Conservation (phyloP, 1,140 invertebrate species). For the Macrocentrus cingulum region DNA sequence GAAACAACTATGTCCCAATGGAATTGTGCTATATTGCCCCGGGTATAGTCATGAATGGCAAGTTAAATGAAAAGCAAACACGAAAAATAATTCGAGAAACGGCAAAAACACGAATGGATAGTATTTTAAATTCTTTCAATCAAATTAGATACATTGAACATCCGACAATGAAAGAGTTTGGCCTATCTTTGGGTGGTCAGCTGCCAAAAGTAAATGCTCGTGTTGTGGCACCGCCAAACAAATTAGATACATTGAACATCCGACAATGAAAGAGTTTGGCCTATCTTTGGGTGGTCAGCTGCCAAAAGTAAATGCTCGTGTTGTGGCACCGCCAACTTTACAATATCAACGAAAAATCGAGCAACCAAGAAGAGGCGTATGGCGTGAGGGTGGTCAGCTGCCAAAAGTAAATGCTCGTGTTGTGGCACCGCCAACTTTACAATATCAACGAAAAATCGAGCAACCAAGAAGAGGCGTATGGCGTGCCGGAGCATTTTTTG, state of each 20-base stretch:
- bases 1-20: too few relatives aligned
- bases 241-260: slow-evolving; percentile 59
- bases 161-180: slow-evolving; percentile 62
- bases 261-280: slow-evolving; percentile 63
- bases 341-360: slow-evolving; percentile 49
- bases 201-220: slow-evolving; percentile 64
- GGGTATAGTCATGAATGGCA: slow-evolving; percentile 64
- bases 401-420: slow-evolving; percentile 62
- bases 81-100: slow-evolving; percentile 66
- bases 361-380: slow-evolving; percentile 48
- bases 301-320: slow-evolving; percentile 60
- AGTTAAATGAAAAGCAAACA: slow-evolving; percentile 64
- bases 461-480: slow-evolving; percentile 52
- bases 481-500: slow-evolving; percentile 44
- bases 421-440: slow-evolving; percentile 60
- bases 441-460: slow-evolving; percentile 48
- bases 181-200: slow-evolving; percentile 56
- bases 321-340: slow-evolving; percentile 61
- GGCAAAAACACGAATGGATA: slow-evolving; percentile 65
- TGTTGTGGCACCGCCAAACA: slow-evolving; percentile 61
- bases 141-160: slow-evolving; percentile 55
- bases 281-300: slow-evolving; percentile 60
- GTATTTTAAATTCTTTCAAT: slow-evolving; percentile 64
- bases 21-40: slow-evolving; percentile 59
- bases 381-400: slow-evolving; percentile 57